Percentiles rank a stretch among this genome's conserved stretches.
phyloP scores from a whole-genome alignment of 2,797 vertebrate genomes.

The Pangasius djambal region DNA sequence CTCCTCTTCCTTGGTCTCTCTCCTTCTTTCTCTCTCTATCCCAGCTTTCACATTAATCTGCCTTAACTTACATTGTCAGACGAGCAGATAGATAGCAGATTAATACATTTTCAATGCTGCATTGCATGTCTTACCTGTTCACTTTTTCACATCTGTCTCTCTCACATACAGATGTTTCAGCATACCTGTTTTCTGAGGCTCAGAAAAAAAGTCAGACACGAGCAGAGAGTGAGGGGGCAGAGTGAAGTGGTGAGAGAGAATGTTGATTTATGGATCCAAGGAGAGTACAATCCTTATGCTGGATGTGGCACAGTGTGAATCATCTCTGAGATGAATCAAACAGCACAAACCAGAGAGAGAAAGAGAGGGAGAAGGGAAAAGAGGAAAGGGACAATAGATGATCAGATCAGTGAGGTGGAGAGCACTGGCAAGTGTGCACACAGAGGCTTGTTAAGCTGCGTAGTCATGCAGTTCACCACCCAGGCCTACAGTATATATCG shows the following conservation, averaged over 20 bases:
- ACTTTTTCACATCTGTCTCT: neutral
- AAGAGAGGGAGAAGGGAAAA: neutral
- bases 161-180: neutral
- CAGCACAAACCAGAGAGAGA: neutral
- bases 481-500: neutral
- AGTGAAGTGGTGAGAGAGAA: neutral
- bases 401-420: slow-evolving; percentile 19
- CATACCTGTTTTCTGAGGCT: neutral
- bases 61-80: neutral
- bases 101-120: neutral
- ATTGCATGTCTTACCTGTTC: neutral
- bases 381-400: slow-evolving; percentile 13
- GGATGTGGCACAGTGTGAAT: slow-evolving; percentile 36
- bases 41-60: neutral
- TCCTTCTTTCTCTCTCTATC: neutral
- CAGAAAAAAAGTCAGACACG: slow-evolving; percentile 13
- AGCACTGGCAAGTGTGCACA: neutral
- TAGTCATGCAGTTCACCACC: neutral
- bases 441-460: neutral
- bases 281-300: slow-evolving; percentile 24
- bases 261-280: slow-evolving; percentile 35
- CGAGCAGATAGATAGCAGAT: neutral
- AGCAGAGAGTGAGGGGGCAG: neutral
- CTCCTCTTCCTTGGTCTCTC: neutral
- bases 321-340: slow-evolving; percentile 38